phyloP scores from a whole-genome alignment of 2,797 vertebrate species.

The Xenopus petersii region DNA sequence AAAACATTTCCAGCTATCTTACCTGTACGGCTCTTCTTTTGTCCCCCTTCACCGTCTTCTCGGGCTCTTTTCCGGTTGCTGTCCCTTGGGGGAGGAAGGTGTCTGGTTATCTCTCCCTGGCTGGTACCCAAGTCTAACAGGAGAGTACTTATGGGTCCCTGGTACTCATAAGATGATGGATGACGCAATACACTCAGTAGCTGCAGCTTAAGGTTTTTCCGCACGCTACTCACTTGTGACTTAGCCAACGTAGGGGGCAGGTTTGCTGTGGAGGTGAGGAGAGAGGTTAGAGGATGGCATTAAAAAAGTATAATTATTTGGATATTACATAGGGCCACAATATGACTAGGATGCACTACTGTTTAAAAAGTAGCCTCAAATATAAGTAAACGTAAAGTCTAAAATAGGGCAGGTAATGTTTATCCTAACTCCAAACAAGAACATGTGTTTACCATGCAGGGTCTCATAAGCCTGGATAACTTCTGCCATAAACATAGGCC shows the following conservation, averaged over 20 bases:
- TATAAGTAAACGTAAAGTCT: neutral
- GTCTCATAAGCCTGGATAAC: slow-evolving; percentile 94
- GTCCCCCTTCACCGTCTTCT: slow-evolving; percentile 74
- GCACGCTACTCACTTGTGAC: slow-evolving; percentile 93
- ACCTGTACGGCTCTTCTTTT: slow-evolving; percentile 92
- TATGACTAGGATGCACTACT: too few relatives aligned
- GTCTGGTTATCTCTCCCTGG: slow-evolving; percentile 83
- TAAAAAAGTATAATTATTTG: too few relatives aligned
- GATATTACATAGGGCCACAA: too few relatives aligned
- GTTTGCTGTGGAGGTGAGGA: slow-evolving; percentile 70
- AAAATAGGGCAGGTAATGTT: too few relatives aligned
- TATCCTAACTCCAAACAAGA: too few relatives aligned
- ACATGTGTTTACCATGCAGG: slow-evolving; percentile 74
- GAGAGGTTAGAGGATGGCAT: too few relatives aligned
- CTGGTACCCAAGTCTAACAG: slow-evolving; percentile 89
- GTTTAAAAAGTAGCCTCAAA: too few relatives aligned
- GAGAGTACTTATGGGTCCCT: slow-evolving; percentile 87
- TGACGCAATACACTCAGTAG: slow-evolving; percentile 87
- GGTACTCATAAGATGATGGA: slow-evolving; percentile 84
- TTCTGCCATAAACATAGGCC: slow-evolving; percentile 95
- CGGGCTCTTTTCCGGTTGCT: slow-evolving; percentile 76
- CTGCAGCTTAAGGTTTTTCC: slow-evolving; percentile 93
- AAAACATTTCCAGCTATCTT: slow-evolving; percentile 45
- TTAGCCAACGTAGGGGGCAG: slow-evolving; percentile 90
- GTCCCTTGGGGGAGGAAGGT: slow-evolving; percentile 74